These are phyloP conservation scores for Hoplias malabaricus DNA, from an alignment of 2,113 vertebrate genomes.

Conservation along the genomic window DNA sequence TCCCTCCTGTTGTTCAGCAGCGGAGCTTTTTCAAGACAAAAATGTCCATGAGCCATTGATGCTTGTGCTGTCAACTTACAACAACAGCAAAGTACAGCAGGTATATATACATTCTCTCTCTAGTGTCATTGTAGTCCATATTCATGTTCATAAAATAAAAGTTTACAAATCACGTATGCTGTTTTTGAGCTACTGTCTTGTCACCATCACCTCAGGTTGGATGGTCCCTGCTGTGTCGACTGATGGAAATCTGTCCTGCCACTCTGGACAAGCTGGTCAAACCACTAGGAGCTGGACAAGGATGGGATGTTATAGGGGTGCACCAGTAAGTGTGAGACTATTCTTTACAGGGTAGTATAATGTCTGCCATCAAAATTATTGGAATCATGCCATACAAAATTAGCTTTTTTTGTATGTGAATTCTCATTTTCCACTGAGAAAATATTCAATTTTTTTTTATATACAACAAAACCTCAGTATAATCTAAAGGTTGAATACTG, in stretches of 20 bases:
- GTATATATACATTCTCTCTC: conserved; percentile 61
- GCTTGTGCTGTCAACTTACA: conserved; percentile 80
- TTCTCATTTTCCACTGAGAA: no score
- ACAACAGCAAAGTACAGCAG: conserved; percentile 84
- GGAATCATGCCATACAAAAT: no score
- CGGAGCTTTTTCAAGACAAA: conserved; percentile 81
- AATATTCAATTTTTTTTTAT: no score
- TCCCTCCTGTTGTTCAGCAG: conserved; percentile 67
- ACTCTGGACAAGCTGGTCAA: conserved; percentile 76
- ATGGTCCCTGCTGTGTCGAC: conserved; percentile 88
- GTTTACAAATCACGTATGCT: not conserved
- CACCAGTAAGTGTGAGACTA: conserved; percentile 83
- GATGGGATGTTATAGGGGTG: conserved; percentile 83
- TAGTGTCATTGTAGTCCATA: no score
- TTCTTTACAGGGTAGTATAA: not conserved
- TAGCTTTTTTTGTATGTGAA: no score
- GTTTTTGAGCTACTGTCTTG: not conserved
- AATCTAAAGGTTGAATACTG: no score
- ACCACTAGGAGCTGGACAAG: conserved; percentile 75
- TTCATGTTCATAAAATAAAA: not conserved
- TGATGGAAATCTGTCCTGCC: conserved; percentile 88
- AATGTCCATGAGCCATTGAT: conserved; percentile 81
- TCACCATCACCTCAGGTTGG: conserved; percentile 72
- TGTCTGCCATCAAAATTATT: no score
- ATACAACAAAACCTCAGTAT: no score